Base-by-base conservation (phyloP, 2,888 invertebrate genomes). In the Clivina fossor region DNA sequence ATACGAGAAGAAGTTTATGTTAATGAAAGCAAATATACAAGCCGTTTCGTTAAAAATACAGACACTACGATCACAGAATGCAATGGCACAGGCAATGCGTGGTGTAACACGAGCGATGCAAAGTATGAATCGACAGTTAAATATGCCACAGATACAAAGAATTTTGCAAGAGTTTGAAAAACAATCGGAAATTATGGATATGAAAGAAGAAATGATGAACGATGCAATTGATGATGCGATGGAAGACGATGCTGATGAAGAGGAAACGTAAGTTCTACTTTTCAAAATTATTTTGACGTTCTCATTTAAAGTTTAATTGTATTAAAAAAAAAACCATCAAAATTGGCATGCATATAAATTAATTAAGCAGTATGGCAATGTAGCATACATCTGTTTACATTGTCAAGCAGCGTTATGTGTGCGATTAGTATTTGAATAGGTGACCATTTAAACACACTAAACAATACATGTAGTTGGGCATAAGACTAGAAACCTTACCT, bases 141-240 rank as follows among this genome's bases (percentile, higher is more conserved):
- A 99, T 77, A 81, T 99, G 74, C 99, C 99, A 7, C 97, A 99
- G 79, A 99, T 99, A 69, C 98, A 99, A 75, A 90, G 92, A 71
- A 99, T 99, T 63, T 80, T 92, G 64, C 86, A 92, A 78, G 97
- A 98, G 71, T 99, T 99, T 76, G 99, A 99, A 76, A 98, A 97
- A 71, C 98, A 99, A 73, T 93, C 95, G 0, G 98, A 99, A 77
- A 96, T 99, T 51, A 99, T 99, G 99, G 98, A 99, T 71, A 99
- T 99, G 98, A 99, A 99, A 72, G 98, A 99, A 74, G 99, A 99
- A 76, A 94, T 99, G 84, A 99, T 99, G 88, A 96, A 93, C 71
- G 99, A 99, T 75, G 97, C 95, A 43, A 98, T 99, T 69, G 99
- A 99, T 74, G 99, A 99, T 77, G 99, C 98, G 1, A 95, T 99